Evolutionary conservation across 2,797 vertebrate genomes (phyloP), one percentile per base, ranked within the genome.

Genomic region (Poecilia wingei): DNA sequence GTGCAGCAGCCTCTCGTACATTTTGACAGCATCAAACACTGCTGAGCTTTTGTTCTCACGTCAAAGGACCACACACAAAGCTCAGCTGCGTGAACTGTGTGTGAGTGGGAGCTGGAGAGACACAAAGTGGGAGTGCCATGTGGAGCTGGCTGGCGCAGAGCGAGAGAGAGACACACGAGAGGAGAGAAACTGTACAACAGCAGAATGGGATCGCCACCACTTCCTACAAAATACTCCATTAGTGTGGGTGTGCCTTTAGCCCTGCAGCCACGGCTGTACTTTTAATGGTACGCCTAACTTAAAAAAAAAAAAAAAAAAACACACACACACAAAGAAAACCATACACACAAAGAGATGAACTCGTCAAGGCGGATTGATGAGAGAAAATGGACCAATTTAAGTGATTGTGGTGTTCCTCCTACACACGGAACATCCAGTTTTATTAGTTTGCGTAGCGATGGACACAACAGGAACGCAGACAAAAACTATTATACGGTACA

Each of bases 41-140:
- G 88, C 53, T 80, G 80, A 45, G 88, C 89, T 92, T 92, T 92
- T 94, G 91, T 92, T 91, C 87, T 88, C 47, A 22, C 43, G 83
- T 91, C 88, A 92, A 92, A 91, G 79, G 90, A 89, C 88, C 90
- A 91, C 90, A 93, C 92, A 94, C 91, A 93, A 90, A 85, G 86
- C 85, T 87, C 75, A 72, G 89, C 93, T 87, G 87, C 89, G 85
- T 83, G 83, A 88, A 86, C 75, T 82, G 84, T 81, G 79, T 77
- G 77, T 33, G 83, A 84, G 74, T 22, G 84, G 79, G 82, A 84
- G 79, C 25, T 80, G 80, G 84, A 84, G 90, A 91, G 87, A 91
- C 81, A 57, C 64, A 80, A 20, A 46, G 84, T 92, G 93, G 76
- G 89, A 89, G 93, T 92, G 87, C 89, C 91, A 86, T 93, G 92